These are phyloP conservation scores for Spermophilus dauricus DNA, from an alignment of 2,113 vertebrate genomes.

Conservation along the genomic window DNA sequence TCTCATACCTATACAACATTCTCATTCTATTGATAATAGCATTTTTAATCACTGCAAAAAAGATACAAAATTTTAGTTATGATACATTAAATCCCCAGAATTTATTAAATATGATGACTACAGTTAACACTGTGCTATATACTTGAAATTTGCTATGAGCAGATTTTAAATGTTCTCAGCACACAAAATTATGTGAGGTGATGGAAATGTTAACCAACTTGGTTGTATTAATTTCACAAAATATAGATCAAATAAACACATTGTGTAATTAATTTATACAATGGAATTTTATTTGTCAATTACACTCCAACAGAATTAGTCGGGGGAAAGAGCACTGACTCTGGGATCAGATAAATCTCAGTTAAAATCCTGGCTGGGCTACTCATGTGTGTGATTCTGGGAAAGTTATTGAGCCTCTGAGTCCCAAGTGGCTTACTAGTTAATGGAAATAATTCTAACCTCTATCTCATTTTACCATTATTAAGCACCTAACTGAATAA, in stretches of 20 bases:
- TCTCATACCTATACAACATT: not conserved
- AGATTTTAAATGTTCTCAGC: not conserved
- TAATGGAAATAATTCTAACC: constrained; percentile 45
- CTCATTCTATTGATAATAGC: not conserved
- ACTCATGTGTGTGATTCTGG: not conserved
- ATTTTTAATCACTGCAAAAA: not conserved
- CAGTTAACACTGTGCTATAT: not conserved
- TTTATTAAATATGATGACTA: not conserved
- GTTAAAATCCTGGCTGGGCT: constrained; percentile 9
- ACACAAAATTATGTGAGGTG: not conserved
- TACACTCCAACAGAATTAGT: not conserved
- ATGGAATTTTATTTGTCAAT: not conserved
- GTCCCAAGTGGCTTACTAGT: constrained; percentile 27
- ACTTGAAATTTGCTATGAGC: not conserved
- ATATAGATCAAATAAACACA: not conserved
- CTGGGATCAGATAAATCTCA: not conserved
- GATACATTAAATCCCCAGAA: too few relatives aligned
- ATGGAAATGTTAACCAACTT: not conserved
- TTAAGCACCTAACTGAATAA: not conserved
- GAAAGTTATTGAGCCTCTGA: constrained; percentile 49
- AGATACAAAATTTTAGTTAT: not conserved
- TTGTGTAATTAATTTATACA: not conserved
- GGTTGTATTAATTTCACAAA: not conserved
- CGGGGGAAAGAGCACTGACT: not conserved
- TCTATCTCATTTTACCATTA: constrained; percentile 14